phyloP scores from a whole-genome alignment of 2,797 vertebrate genomes.

The Poecilia gillii region DNA sequence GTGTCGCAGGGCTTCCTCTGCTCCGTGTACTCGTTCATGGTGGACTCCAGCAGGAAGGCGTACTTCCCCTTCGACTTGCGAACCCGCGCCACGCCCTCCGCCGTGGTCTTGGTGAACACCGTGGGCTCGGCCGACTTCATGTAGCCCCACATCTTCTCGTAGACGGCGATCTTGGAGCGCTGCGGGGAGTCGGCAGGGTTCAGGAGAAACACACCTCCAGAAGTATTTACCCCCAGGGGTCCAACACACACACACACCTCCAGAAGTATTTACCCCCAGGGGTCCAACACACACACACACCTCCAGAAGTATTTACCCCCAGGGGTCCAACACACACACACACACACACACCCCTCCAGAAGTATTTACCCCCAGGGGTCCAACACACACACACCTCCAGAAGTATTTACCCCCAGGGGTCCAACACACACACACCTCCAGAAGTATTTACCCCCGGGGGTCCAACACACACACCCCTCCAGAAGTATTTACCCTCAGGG shows the following conservation, averaged over 20 bases:
- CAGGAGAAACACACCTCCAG: conserved; percentile 13
- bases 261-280: neutral
- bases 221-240: neutral
- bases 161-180: conserved; percentile 97
- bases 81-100: conserved; percentile 92
- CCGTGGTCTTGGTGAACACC: conserved; percentile 94
- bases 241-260: too few relatives aligned
- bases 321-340: too few relatives aligned
- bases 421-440: too few relatives aligned
- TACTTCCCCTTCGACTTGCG: conserved; percentile 97
- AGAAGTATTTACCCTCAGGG: too few relatives aligned
- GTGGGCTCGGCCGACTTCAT: conserved; percentile 96
- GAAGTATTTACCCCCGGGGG: neutral
- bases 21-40: conserved; percentile 97
- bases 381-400: too few relatives aligned
- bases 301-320: neutral
- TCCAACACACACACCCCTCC: too few relatives aligned
- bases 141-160: conserved; percentile 99
- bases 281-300: too few relatives aligned
- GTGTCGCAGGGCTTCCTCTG: conserved; percentile 96
- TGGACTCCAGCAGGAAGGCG: conserved; percentile 96
- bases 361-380: neutral
- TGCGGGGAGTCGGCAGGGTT: conserved; percentile 62
- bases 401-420: neutral
- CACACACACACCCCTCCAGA: neutral